Conservation (phyloP, 2,888 invertebrate species). For the Tetramorium bicarinatum region DNA sequence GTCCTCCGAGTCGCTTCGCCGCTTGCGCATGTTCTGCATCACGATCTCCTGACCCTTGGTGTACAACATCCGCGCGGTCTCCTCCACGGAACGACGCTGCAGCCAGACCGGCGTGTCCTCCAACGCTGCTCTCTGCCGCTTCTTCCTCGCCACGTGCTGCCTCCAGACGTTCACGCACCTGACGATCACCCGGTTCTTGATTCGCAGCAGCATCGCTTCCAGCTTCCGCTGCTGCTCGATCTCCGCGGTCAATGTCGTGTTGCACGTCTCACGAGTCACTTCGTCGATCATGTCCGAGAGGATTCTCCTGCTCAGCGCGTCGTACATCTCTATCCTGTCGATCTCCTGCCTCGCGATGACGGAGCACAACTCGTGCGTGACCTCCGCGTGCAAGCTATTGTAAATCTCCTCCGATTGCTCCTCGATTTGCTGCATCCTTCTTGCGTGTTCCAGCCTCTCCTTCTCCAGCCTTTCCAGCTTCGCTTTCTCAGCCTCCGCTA, state of each 20-base stretch:
- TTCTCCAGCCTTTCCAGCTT: constrained; percentile 69
- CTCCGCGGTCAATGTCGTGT: constrained; percentile 83
- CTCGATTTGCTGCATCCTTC: constrained; percentile 73
- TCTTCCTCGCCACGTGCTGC: constrained; percentile 83
- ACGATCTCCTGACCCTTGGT: constrained; percentile 86
- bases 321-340: constrained; percentile 71
- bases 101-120: constrained; percentile 88
- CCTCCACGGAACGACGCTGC: constrained; percentile 84
- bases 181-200: constrained; percentile 82
- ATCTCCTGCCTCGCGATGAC: constrained; percentile 75
- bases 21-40: constrained; percentile 79
- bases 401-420: constrained; percentile 75
- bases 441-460: constrained; percentile 69
- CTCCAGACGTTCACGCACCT: constrained; percentile 87
- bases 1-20: constrained; percentile 23
- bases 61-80: constrained; percentile 86
- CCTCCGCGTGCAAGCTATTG: constrained; percentile 72
- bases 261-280: constrained; percentile 81
- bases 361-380: constrained; percentile 76
- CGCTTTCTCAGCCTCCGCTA: constrained; percentile 49
- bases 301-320: constrained; percentile 76
- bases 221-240: constrained; percentile 83
- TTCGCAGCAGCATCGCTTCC: constrained; percentile 83
- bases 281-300: constrained; percentile 74
- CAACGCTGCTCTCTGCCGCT: constrained; percentile 87